phyloP scores from a whole-genome alignment of 2,113 vertebrate genomes.

The Podarcis muralis region DNA sequence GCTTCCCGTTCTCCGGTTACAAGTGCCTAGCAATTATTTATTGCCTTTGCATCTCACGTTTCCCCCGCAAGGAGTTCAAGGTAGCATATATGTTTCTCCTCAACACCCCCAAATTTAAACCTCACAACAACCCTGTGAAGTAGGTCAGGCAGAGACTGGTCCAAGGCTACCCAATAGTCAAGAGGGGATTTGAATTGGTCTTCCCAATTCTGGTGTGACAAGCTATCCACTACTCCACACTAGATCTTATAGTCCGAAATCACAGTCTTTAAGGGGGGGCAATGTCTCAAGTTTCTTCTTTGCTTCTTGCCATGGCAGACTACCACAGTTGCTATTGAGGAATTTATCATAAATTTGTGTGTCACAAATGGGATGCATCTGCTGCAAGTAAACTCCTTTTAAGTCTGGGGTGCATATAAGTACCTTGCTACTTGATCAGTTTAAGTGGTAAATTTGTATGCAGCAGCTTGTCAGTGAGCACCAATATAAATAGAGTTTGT shows the following conservation, averaged over 20 bases:
- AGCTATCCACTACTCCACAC: no score
- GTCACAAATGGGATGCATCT: not conserved
- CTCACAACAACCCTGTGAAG: not conserved
- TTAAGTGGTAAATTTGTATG: not conserved
- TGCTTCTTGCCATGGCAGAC: not conserved
- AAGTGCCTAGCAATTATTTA: not conserved
- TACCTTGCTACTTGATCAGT: not conserved
- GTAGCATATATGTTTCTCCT: not conserved
- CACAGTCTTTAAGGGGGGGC: not conserved
- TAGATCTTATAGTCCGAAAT: no score
- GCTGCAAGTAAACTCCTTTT: not conserved
- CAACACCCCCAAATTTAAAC: not conserved
- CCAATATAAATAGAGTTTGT: not conserved
- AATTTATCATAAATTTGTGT: not conserved
- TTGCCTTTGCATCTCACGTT: not conserved
- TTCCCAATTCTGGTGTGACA: no score
- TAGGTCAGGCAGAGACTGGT: not conserved
- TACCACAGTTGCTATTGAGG: not conserved
- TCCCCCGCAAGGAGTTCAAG: not conserved
- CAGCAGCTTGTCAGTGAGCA: not conserved
- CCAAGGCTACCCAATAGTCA: not conserved
- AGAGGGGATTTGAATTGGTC: no score
- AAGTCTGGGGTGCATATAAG: not conserved
- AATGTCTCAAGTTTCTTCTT: not conserved
- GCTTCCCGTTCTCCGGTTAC: not conserved